phyloP scores from a whole-genome alignment of 2,113 vertebrate species.

The Rhipidura dahli region DNA sequence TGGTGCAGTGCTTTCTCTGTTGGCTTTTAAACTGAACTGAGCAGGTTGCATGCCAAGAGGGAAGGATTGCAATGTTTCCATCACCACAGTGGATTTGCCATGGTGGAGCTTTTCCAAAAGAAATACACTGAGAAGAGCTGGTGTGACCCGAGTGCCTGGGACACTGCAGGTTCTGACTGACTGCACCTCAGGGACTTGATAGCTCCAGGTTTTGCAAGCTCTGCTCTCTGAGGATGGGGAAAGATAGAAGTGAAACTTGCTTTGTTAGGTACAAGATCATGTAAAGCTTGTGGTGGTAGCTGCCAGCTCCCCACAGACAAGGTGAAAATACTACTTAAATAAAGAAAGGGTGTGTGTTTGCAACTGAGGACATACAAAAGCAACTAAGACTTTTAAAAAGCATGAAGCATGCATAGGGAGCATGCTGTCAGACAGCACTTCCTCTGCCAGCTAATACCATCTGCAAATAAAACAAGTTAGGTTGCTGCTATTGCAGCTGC shows the following conservation, averaged over 20 bases:
- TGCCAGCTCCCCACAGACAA: background rate
- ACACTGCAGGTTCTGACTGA: background rate
- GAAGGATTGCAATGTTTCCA: background rate
- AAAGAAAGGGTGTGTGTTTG: background rate
- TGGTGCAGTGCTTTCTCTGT: background rate
- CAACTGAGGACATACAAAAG: background rate
- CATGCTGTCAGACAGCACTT: background rate
- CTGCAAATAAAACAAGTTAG: background rate
- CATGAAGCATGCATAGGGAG: background rate
- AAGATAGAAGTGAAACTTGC: background rate
- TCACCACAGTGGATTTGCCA: background rate
- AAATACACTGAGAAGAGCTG: background rate
- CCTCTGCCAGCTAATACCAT: background rate
- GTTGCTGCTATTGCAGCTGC: constrained; percentile 8
- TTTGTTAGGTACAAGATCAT: background rate
- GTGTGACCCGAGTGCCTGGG: background rate
- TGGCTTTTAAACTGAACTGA: background rate
- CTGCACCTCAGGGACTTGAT: background rate
- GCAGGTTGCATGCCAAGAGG: background rate
- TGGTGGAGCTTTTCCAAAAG: background rate
- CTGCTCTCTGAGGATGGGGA: background rate
- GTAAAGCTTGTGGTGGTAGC: background rate
- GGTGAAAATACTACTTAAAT: background rate
- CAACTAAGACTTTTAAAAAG: background rate
- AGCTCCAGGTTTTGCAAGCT: background rate